Evolutionary conservation across 2,888 invertebrate species (phyloP), one percentile per base, ranked within the genome.

Genomic region (Ectemnius lituratus): DNA sequence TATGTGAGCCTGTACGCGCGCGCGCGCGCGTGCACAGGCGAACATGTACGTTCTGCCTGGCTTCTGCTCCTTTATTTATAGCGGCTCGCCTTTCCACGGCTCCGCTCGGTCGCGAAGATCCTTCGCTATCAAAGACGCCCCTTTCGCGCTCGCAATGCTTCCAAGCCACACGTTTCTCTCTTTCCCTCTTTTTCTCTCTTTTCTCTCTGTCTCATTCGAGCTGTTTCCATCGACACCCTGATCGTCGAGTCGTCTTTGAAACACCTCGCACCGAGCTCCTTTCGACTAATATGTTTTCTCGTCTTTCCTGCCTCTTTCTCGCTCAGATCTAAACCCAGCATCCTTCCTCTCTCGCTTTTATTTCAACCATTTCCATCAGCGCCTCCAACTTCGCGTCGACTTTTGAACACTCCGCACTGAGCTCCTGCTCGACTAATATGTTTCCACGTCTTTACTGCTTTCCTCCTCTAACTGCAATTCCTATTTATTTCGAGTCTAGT

Each of bases 21-120:
- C n/a, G 28, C 58, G 37, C 46, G 37, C 27, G 66, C 70, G 37
- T 16, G 28, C 58, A 49, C 37, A n/a, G 20, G 46, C 62, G 62
- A 62, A 37, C 37, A 37, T 37, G 37, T 37, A 37, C 37, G 8
- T 37, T 37, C 57, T 5, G 52, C 8, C 52, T 6, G 52, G 47
- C 20, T 60, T 62, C 37, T 37, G 37, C 18, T 47, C 49, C 57
- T 73, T 71, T 71, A 76, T 73, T 70, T 73, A 68, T 71, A 68
- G 60, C 62, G 59, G 13, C 66, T 52, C 13, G 37, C 28, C 75
- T 70, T 78, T 75, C 70, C 62, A 60, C 52, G 52, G n/a, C 37
- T 37, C n/a, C 52, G 52, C 52, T 52, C 58, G 47, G 16, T 20
- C 58, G 58, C 20, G 20, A 20, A 20, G 14, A 16, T 20, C 58